These are phyloP conservation scores for Ellobium chinense DNA, from an alignment of 2,888 invertebrate species.

Conservation along the genomic window DNA sequence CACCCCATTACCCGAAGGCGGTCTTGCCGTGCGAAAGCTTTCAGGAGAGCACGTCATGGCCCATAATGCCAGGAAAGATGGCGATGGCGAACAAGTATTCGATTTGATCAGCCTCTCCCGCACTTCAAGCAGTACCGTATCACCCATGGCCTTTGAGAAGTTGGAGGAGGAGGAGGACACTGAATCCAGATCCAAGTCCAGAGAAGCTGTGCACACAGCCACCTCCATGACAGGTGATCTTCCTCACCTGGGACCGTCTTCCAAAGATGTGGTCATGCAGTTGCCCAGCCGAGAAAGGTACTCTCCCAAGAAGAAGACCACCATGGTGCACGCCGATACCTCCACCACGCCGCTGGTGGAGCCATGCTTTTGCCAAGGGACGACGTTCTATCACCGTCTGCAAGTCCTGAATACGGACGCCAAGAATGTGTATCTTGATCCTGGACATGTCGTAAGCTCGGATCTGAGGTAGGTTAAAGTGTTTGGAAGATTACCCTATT, in stretches of 20 bases:
- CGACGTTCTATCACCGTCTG: constrained; percentile 44
- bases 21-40: not conserved
- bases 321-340: constrained; percentile 17
- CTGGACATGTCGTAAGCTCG: not conserved
- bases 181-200: not conserved
- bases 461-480: constrained; percentile 26
- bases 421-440: not conserved
- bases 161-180: constrained; percentile 9
- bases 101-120: not conserved
- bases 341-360: constrained; percentile 7
- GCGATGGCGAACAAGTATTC: not conserved
- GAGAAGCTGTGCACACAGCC: not conserved
- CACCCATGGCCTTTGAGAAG: constrained; percentile 1
- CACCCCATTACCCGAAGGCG: not conserved
- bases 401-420: constrained; percentile 37
- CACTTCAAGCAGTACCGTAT: not conserved
- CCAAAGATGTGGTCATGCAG: no score
- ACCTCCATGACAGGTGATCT: not conserved
- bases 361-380: constrained; percentile 23
- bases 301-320: not conserved
- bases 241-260: not conserved
- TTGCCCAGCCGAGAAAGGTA: not conserved
- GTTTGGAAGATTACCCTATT: no score
- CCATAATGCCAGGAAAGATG: not conserved
- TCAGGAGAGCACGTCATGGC: not conserved